Conservation (phyloP, 2,797 vertebrate species). For the Coilia nasus region DNA sequence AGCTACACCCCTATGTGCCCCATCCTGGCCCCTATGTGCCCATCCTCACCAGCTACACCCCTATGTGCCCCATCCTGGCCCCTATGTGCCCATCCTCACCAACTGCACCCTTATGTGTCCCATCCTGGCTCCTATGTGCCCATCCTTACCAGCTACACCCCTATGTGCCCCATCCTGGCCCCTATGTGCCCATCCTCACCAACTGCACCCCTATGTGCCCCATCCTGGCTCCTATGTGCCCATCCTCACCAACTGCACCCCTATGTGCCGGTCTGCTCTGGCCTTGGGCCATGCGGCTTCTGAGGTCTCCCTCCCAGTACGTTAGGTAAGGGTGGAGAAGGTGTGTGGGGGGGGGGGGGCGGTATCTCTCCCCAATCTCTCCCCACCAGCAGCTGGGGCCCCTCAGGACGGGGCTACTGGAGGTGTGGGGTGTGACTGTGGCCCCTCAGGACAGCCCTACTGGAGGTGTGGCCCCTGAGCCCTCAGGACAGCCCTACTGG, state of each 20-base stretch:
- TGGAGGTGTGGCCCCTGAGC: constrained; percentile 4
- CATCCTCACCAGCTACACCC: neutral
- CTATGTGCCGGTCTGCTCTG: neutral
- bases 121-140: too few relatives aligned
- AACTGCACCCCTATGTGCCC: neutral
- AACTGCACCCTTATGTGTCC: neutral
- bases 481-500: neutral
- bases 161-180: too few relatives aligned
- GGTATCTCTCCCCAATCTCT: neutral
- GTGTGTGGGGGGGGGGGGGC: neutral
- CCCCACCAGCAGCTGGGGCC: neutral
- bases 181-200: too few relatives aligned
- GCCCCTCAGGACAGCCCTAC: neutral
- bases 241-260: too few relatives aligned
- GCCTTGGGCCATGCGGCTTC: neutral
- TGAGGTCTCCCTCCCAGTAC: constrained; percentile 12
- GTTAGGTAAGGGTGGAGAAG: neutral
- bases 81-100: too few relatives aligned
- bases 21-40: too few relatives aligned
- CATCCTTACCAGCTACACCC: neutral
- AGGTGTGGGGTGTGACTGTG: constrained; percentile 6
- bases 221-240: neutral
- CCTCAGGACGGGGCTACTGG: neutral
- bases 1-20: neutral
- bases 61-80: too few relatives aligned